Conservation (phyloP, 1,140 invertebrate genomes). For the Notospermus geniculatus region DNA sequence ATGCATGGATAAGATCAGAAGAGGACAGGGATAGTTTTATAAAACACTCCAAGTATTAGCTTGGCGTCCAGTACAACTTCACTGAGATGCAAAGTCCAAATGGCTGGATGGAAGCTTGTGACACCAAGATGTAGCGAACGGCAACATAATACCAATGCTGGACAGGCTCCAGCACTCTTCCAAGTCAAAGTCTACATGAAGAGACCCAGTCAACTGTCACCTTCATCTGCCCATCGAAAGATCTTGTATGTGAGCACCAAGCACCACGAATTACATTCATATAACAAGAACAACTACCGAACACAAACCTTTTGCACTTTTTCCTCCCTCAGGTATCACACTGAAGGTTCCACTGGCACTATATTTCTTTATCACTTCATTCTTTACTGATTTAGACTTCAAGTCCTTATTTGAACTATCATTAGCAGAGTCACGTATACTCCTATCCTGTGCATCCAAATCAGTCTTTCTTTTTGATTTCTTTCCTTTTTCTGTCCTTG, state of each 20-base stretch:
- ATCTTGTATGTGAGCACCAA: too few relatives aligned
- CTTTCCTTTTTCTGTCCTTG: conserved; percentile 5
- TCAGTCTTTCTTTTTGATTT: conserved; percentile 5
- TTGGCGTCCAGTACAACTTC: too few relatives aligned
- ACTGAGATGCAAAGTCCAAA: too few relatives aligned
- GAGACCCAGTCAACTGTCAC: too few relatives aligned
- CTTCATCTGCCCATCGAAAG: too few relatives aligned
- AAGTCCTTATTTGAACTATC: background rate
- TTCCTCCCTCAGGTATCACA: background rate
- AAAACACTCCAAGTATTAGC: background rate
- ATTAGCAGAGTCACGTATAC: conserved; percentile 10
- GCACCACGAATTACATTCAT: too few relatives aligned
- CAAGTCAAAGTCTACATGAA: too few relatives aligned
- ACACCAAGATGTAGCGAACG: too few relatives aligned
- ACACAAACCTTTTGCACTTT: background rate
- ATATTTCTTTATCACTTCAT: background rate
- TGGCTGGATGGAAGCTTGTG: too few relatives aligned
- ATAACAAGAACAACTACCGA: too few relatives aligned
- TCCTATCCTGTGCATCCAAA: background rate
- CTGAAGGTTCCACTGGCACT: background rate
- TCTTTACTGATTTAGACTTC: background rate
- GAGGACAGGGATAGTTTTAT: conserved; percentile 2
- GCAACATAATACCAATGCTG: too few relatives aligned
- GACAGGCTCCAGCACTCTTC: too few relatives aligned
- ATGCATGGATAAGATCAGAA: background rate